Evolutionary conservation across 1,140 invertebrate species (phyloP), one percentile per base, ranked within the genome.

Genomic region (Amyelois transitella): DNA sequence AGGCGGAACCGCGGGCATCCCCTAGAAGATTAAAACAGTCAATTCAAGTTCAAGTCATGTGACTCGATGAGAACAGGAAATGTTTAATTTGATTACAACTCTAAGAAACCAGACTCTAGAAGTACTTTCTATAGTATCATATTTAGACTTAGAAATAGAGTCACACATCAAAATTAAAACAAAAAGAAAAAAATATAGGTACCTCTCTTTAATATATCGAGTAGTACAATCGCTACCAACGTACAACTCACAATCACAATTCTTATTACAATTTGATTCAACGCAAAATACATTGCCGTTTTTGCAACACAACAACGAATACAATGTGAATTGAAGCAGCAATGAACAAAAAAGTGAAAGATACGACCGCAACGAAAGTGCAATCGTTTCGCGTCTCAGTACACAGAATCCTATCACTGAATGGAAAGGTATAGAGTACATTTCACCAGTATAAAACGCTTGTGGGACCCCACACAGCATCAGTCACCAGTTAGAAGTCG

Each of bases 381-480:
- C 32, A 1, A 28, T 18, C 58, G 43, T 22, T 14, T 55, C 58
- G 38, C 57, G 22, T 8, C 4, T 24, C 8, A 24, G 22, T 24
- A 24, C 22, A 24, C 8, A 24, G 22, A 24, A 66, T 59, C 65
- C 80, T 80, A 85, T 82, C 79, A 71, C 77, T 79, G 69, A 80
- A 84, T 85, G 70, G 84, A 87, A 87, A 87, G 84, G 84, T 54
- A 55, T 48, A 53, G 56, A 57, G 64, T 64, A 64, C 81, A 80
- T 86, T 87, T 86, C 84, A 81, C 84, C 78, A 71, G 69, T 87
- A 87, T 87, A 87, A 82, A 87, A 84, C 52, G 74, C 50, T 77
- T 20, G 74, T 68, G 68, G 69, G 66, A 69, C 65, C 69, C 59
- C 47, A 49, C 48, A 63, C 66, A 60, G 72, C 81, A 86, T 77